Evolutionary conservation across 1,140 invertebrate genomes (phyloP).

Genomic region (Condylostylus longicornis): DNA sequence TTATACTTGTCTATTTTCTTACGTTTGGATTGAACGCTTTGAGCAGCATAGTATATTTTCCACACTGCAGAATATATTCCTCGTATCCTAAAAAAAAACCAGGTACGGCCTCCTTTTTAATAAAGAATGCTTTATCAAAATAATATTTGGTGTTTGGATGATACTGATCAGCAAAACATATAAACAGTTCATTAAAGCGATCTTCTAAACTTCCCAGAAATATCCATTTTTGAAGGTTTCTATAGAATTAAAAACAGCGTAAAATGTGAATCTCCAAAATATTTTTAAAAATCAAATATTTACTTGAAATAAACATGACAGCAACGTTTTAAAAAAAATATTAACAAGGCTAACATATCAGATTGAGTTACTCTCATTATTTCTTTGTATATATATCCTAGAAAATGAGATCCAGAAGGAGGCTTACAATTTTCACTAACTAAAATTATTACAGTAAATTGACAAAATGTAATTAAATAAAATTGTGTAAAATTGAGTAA

Average conservation of each 20-base stretch:
- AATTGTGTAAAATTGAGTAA: neutral
- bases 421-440: conserved; percentile 7
- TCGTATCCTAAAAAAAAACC: conserved; percentile 22
- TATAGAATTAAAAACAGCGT: neutral
- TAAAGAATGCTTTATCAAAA: conserved; percentile 22
- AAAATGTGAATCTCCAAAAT: neutral
- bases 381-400: conserved; percentile 18
- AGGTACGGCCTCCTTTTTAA: conserved; percentile 16
- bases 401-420: conserved; percentile 13
- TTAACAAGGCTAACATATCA: conserved; percentile 15
- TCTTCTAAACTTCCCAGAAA: conserved; percentile 22
- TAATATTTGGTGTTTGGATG: conserved; percentile 22
- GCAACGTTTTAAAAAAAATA: conserved; percentile 19
- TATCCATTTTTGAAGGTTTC: conserved; percentile 22
- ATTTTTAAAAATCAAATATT: neutral
- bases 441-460: conserved; percentile 1
- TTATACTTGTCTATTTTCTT: conserved; percentile 1
- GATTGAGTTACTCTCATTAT: conserved; percentile 15
- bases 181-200: conserved; percentile 21
- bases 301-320: conserved; percentile 22
- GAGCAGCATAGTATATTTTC: conserved; percentile 26
- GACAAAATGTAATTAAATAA: neutral
- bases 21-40: conserved; percentile 22
- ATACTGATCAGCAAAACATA: conserved; percentile 12
- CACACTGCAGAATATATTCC: conserved; percentile 21